These are phyloP conservation scores for Apodemia mormo DNA, from an alignment of 2,888 invertebrate genomes.

Conservation along the genomic window DNA sequence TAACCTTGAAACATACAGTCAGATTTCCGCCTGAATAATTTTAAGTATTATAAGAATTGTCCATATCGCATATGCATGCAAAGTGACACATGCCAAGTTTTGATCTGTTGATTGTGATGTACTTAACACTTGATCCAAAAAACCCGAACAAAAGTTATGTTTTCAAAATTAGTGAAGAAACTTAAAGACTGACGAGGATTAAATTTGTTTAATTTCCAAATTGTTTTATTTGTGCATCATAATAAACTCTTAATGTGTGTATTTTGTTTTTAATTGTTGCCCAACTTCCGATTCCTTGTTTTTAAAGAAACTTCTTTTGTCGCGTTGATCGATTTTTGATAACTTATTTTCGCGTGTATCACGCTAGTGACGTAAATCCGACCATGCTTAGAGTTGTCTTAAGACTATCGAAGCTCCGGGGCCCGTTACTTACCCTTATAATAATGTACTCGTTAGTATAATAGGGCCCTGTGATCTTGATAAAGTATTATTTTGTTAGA, in stretches of 20 bases:
- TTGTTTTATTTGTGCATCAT: constrained; percentile 9
- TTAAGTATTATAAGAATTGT: not conserved
- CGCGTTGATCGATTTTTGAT: too few relatives aligned
- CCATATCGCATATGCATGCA: constrained; percentile 12
- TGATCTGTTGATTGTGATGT: constrained; percentile 1
- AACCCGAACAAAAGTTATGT: constrained; percentile 5
- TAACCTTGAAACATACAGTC: not conserved
- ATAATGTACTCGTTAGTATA: too few relatives aligned
- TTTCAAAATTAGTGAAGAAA: constrained; percentile 11
- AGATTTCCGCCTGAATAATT: not conserved
- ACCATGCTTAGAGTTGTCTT: too few relatives aligned
- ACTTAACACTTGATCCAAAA: not conserved
- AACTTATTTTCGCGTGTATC: too few relatives aligned
- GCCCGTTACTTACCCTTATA: too few relatives aligned
- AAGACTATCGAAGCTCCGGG: too few relatives aligned
- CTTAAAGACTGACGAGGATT: constrained; percentile 13
- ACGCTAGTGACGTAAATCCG: too few relatives aligned
- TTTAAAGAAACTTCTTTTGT: too few relatives aligned
- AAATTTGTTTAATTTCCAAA: constrained; percentile 5
- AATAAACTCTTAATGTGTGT: not conserved
- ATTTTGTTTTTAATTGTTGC: not conserved
- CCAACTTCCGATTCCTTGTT: not conserved
- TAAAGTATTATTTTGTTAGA: too few relatives aligned
- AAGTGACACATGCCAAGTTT: constrained; percentile 10
- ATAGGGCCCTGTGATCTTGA: too few relatives aligned